Base-by-base conservation (phyloP, 2,888 invertebrate genomes). In the Cephus pygmeus region DNA sequence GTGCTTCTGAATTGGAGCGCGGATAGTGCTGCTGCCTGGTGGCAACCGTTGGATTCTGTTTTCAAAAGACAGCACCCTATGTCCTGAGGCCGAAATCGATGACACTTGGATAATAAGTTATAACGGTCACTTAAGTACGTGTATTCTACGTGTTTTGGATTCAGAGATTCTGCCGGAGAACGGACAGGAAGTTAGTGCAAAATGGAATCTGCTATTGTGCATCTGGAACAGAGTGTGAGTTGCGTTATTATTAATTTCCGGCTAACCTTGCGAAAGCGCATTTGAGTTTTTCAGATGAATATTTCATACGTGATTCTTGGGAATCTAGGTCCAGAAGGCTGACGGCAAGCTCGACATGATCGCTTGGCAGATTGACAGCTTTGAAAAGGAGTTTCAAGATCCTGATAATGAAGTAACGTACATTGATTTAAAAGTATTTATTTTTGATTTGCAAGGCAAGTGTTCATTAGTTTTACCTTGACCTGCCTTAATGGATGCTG, bases 281-380 rank as follows among this genome's bases (percentile, higher is more conserved):
- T 6, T 15, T 15, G 69, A 71, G 33, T 30, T 69, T 30, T 30
- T 34, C 31, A 12, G 33, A 33, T 71, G 71, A 71, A 71, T 30
- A 71, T 30, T 71, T 71, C 4, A 71, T 71, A 34, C 34, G 23
- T 31, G 33, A 71, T 71, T 71, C 71, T 81, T 79, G 74, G 76
- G 73, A 78, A 86, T 91, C 79, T 82, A 96, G 96, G 96, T 96
- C 85, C 95, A 95, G 86, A 93, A 93, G 85, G 95, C 96, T 33
- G 96, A 96, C 82, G 94, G 95, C 83, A 95, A 95, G 88, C 92
- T 96, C 76, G 95, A 95, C 85, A 93, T 94, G 87, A 94, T 96
- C 91, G 95, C 95, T 56, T 94, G 95, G 92, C 96, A 96, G 90
- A 94, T 96, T 89, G 95, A 95, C 81, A 94, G 94, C 83, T 95